Evolutionary conservation across 23 tunicate genomes (phyloP), one percentile per base, ranked within the genome.

Genomic region (Trididemnum clinides): DNA sequence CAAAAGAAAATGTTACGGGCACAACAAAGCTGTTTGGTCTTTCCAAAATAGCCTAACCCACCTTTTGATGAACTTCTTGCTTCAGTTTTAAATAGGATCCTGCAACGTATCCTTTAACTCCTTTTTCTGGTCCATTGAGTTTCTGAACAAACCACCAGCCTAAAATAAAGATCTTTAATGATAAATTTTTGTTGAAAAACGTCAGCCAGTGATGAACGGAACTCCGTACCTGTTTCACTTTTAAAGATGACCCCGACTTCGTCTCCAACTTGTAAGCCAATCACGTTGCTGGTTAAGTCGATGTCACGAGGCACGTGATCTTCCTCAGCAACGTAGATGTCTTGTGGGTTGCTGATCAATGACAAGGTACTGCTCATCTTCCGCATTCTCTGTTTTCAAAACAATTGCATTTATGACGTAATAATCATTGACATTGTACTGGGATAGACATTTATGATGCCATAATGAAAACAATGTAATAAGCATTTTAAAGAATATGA

Each of bases 221-320:
- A 63, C 38, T 10, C 3, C 71, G 34, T 36, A 86, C 90, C 90
- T 49, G 76, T 78, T 63, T 86, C 90, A 62, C 64, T 64, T 78
- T 79, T 63, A 21, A 34, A 36, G 2, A 86, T 33, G 4, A 86
- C 84, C 28, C 78, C 75, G 38, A 86, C 85, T 39, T 78, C 54
- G 28, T 86, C 90, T 22, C 74, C 90, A 25, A 31, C 49, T 12
- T 5, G 18, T 18, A 86, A 37, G 25, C 90, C 75, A 38, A 86
- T 78, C 19, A 86, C 81, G 39, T 86, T 78, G 33, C 78, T 30
- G 1, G 37, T 78, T 33, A 0, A 28, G 26, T 86, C 90, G 21
- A 78, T 78, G 22, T 86, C 63, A 21, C 65, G 33, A 28, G 90
- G 65, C 22, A 64, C 75, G 84, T 58, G 65, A 33, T 86, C 90